Conservation (phyloP, 2,797 vertebrate species). For the Neomorphus geoffroyi region DNA sequence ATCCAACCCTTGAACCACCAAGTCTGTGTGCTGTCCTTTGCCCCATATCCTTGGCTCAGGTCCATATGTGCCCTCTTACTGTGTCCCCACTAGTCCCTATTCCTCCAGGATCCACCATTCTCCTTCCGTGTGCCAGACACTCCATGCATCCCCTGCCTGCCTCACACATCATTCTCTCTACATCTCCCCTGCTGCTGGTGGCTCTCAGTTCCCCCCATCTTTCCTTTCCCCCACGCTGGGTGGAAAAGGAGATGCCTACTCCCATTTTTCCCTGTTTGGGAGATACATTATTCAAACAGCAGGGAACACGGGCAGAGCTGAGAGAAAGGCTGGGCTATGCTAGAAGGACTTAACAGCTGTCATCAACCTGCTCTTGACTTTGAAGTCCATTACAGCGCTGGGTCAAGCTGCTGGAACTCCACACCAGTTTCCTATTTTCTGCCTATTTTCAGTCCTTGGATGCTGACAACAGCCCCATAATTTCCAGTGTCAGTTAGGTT, state of each 20-base stretch:
- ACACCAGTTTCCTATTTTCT: slow-evolving; percentile 28
- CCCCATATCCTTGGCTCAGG: neutral
- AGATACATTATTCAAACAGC: neutral
- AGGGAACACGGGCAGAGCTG: neutral
- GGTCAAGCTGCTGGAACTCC: slow-evolving; percentile 15
- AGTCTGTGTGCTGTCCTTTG: neutral
- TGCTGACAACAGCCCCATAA: slow-evolving; percentile 25
- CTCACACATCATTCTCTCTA: neutral
- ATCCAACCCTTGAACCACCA: neutral
- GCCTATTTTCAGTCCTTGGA: slow-evolving; percentile 22
- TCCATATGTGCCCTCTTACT: neutral
- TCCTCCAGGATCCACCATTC: neutral
- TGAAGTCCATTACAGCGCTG: neutral
- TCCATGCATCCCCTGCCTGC: neutral
- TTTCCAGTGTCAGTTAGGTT: neutral
- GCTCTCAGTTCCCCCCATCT: neutral
- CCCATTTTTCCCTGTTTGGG: neutral
- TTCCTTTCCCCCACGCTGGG: neutral
- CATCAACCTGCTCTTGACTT: slow-evolving; percentile 40
- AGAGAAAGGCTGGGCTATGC: neutral
- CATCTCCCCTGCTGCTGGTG: neutral
- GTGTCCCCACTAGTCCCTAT: neutral
- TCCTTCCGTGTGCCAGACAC: neutral
- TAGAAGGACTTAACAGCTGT: slow-evolving; percentile 18
- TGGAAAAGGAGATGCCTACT: neutral